Evolutionary conservation across 2,797 vertebrate genomes (phyloP).

Genomic region (Pseudotriccus pelzelni): DNA sequence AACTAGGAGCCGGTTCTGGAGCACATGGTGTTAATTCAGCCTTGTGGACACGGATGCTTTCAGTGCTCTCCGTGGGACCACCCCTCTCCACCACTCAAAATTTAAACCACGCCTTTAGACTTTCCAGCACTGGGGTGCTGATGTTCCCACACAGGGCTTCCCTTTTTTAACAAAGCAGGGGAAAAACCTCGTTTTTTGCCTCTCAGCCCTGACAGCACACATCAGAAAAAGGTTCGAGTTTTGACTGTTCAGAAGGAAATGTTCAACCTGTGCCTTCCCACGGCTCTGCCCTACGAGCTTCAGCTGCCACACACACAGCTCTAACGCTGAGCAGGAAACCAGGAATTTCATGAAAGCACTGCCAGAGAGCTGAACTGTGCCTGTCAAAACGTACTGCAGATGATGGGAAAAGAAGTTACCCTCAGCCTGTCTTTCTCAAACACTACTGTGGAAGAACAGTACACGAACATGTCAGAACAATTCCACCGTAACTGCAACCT

Average conservation of each 20-base stretch:
- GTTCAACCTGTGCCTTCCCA: neutral
- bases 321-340: neutral
- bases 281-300: neutral
- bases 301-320: neutral
- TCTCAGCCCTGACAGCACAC: neutral
- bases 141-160: neutral
- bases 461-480: slow-evolving; percentile 14
- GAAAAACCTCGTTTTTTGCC: neutral
- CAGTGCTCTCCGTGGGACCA: accelerated
- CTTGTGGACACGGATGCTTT: neutral
- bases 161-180: neutral
- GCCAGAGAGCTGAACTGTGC: neutral
- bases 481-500: neutral
- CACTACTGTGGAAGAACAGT: neutral
- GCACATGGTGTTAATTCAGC: neutral
- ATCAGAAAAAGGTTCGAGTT: neutral
- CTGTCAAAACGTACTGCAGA: neutral
- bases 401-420: neutral
- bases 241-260: neutral
- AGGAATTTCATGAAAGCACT: neutral
- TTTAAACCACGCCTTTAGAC: neutral
- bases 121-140: neutral
- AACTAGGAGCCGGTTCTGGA: neutral
- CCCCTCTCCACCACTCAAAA: neutral
- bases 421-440: neutral